Evolutionary conservation across 1,140 invertebrate species (phyloP).

Genomic region (Temnothorax longispinosus): DNA sequence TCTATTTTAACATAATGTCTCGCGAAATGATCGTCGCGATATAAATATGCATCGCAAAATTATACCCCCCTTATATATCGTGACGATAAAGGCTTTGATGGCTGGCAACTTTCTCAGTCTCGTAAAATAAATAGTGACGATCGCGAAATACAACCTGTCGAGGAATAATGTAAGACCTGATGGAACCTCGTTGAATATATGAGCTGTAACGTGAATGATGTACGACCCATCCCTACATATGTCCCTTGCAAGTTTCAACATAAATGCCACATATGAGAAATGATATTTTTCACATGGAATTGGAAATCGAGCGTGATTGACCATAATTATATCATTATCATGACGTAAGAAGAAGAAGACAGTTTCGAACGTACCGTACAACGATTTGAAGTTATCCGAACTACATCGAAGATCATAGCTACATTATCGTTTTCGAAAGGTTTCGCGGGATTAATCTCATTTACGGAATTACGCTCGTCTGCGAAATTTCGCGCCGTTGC

Average conservation of each 20-base stretch:
- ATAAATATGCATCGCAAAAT: constrained; percentile 40
- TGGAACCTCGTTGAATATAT: constrained; percentile 45
- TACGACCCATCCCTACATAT: neutral
- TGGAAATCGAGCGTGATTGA: neutral
- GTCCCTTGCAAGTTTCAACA: constrained; percentile 17
- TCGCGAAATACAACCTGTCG: constrained; percentile 53
- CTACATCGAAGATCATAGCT: neutral
- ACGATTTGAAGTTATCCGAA: neutral
- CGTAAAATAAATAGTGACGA: constrained; percentile 52
- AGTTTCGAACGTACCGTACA: neutral
- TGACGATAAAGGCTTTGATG: constrained; percentile 17
- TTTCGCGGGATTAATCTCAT: constrained; percentile 31
- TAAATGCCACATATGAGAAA: neutral
- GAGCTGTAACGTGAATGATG: constrained; percentile 31
- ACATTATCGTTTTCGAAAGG: neutral
- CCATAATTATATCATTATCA: neutral
- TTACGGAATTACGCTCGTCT: constrained; percentile 1
- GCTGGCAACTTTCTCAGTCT: constrained; percentile 13
- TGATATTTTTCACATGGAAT: neutral
- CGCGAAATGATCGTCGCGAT: neutral
- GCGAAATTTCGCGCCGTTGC: neutral
- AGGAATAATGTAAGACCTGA: constrained; percentile 41
- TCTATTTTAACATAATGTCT: constrained; percentile 6
- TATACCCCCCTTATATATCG: neutral
- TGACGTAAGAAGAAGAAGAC: too few species aligned